Evolutionary conservation across 2,797 vertebrate genomes (phyloP).

Genomic region (Microtus agrestis): DNA sequence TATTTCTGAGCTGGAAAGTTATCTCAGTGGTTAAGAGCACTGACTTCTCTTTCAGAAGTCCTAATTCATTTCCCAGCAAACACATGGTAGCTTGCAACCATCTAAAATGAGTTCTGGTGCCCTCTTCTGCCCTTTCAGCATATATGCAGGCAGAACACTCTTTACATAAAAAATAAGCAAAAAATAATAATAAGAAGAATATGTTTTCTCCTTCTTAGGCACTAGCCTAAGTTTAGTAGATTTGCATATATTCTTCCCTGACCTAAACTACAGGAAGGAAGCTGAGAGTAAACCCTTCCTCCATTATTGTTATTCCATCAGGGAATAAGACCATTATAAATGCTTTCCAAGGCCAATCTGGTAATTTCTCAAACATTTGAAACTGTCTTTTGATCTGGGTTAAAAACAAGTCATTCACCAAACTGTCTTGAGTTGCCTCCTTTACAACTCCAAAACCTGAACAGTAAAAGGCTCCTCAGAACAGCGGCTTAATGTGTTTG

Average conservation of each 20-base stretch:
- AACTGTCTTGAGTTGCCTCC: neutral
- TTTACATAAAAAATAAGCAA: too few relatives aligned
- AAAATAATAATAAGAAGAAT: neutral
- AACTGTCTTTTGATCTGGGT: neutral
- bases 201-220: neutral
- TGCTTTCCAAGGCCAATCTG: neutral
- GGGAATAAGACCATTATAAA: neutral
- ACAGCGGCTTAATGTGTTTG: too few relatives aligned
- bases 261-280: neutral
- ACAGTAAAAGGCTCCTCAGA: too few relatives aligned
- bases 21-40: too few relatives aligned
- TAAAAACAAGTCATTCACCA: neutral
- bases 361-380: neutral
- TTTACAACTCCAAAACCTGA: too few relatives aligned
- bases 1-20: neutral
- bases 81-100: too few relatives aligned
- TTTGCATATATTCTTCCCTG: neutral
- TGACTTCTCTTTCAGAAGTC: too few relatives aligned
- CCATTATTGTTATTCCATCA: too few relatives aligned
- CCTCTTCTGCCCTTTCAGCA: too few relatives aligned
- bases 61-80: too few relatives aligned
- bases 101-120: too few relatives aligned
- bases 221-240: neutral
- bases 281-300: neutral
- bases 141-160: too few relatives aligned